phyloP scores from a whole-genome alignment of 2,797 vertebrate genomes.

The Austrolebias charrua region DNA sequence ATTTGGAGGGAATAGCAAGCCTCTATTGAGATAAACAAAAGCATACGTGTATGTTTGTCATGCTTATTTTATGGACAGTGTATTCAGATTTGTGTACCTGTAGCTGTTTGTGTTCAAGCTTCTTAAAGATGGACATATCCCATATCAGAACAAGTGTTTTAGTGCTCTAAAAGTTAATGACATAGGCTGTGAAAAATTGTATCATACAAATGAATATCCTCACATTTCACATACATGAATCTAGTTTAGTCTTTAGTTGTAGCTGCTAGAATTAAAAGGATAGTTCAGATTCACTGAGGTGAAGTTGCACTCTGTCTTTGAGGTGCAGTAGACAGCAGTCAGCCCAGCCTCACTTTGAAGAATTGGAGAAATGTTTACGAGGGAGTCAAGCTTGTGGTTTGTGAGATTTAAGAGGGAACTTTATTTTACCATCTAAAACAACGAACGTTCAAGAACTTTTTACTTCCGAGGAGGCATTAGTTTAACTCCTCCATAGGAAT shows the following conservation, averaged over 20 bases:
- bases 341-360: background rate
- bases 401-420: background rate
- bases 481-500: no score
- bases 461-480: no score
- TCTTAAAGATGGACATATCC: background rate
- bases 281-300: background rate
- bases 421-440: background rate
- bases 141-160: conserved; percentile 11
- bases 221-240: conserved; percentile 21
- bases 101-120: background rate
- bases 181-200: conserved; percentile 1
- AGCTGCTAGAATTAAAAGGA: background rate
- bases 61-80: conserved; percentile 47
- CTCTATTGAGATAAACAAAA: conserved; percentile 1
- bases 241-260: conserved; percentile 19
- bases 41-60: conserved; percentile 18
- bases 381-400: background rate
- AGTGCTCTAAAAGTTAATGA: background rate
- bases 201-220: conserved; percentile 5
- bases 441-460: background rate
- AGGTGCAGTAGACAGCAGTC: background rate
- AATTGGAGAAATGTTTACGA: background rate
- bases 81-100: conserved; percentile 13
- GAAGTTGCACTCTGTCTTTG: background rate
- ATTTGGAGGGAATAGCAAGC: conserved; percentile 1